Evolutionary conservation across 2,113 vertebrate species (phyloP).

Genomic region (Cyanoderma ruficeps): DNA sequence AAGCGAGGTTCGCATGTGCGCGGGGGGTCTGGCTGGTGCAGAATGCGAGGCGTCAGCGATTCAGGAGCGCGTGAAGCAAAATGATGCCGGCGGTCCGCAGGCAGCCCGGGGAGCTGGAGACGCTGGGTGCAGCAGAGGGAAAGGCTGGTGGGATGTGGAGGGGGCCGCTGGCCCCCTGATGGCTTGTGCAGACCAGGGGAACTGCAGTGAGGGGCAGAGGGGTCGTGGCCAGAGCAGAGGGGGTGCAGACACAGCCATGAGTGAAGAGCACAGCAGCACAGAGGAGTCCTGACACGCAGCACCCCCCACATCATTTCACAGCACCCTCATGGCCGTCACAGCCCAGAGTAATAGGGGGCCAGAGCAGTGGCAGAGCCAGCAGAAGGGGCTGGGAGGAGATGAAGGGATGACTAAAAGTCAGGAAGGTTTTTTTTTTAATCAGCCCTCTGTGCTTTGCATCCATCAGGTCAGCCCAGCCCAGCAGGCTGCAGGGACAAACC

Average conservation of each 20-base stretch:
- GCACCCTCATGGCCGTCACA: fast-evolving
- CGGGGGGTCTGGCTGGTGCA: not conserved
- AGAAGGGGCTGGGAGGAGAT: not conserved
- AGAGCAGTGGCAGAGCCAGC: not conserved
- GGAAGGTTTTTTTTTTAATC: not conserved
- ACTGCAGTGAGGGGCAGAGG: not conserved
- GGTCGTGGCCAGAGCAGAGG: not conserved
- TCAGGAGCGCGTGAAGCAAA: not conserved
- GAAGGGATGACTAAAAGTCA: not conserved
- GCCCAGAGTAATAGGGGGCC: fast-evolving
- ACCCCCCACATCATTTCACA: not conserved
- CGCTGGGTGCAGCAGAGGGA: fast-evolving
- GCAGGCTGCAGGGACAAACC: not conserved
- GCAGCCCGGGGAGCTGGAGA: not conserved
- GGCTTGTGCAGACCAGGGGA: fast-evolving
- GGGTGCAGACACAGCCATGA: fast-evolving
- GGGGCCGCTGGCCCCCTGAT: not conserved
- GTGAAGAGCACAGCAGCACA: not conserved
- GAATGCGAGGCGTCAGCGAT: not conserved
- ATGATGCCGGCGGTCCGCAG: not conserved
- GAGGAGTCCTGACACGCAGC: not conserved
- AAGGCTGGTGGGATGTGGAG: not conserved
- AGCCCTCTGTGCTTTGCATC: not conserved
- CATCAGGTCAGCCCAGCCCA: not conserved
- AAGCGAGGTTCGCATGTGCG: not conserved